Percentiles rank a stretch among this genome's conserved stretches.
Conservation (phyloP, 2,888 invertebrate genomes). For the Siphonodentalium dalli region DNA sequence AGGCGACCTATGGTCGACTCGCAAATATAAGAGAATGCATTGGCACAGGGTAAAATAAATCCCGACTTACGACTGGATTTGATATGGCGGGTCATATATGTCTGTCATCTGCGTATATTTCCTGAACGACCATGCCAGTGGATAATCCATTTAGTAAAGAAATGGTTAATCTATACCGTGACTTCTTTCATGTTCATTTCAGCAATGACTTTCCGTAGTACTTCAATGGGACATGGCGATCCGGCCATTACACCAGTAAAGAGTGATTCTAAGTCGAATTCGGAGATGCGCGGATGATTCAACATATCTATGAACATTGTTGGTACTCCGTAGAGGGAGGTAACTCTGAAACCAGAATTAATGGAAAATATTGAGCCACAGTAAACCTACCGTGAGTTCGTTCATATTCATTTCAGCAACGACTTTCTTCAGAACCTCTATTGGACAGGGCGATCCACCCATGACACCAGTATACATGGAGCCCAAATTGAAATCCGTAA, state of each 20-base stretch:
- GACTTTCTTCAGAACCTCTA: constrained; percentile 66
- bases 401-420: constrained; percentile 66
- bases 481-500: constrained; percentile 64
- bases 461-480: constrained; percentile 70
- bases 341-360: constrained; percentile 76
- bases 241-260: constrained; percentile 76
- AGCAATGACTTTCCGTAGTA: constrained; percentile 65
- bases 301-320: constrained; percentile 86
- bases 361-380: too few species aligned
- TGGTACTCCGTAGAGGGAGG: constrained; percentile 78
- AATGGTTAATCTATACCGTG: too few species aligned
- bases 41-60: too few species aligned
- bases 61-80: too few species aligned
- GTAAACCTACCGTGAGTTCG: constrained; percentile 62
- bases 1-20: too few species aligned
- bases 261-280: constrained; percentile 65
- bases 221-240: constrained; percentile 72
- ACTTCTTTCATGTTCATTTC: constrained; percentile 66
- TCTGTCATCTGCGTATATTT: too few species aligned
- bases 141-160: too few species aligned
- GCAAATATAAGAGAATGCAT: too few species aligned
- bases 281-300: constrained; percentile 60
- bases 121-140: too few species aligned
- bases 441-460: constrained; percentile 78
- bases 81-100: too few species aligned